phyloP scores from a whole-genome alignment of 2,888 invertebrate species.

The Sesia apiformis region DNA sequence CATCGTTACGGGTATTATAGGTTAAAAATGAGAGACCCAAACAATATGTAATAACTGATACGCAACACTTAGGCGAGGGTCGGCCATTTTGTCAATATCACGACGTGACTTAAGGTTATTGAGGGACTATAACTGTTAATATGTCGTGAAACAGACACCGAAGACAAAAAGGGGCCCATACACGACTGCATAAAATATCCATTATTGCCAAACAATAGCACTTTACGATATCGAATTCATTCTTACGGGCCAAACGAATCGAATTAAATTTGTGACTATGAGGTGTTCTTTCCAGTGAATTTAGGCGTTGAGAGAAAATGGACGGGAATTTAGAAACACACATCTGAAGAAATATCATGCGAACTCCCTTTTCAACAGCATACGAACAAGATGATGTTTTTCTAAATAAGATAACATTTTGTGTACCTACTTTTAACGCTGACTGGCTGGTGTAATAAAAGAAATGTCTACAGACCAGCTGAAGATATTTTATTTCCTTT shows the following conservation, averaged over 20 bases:
- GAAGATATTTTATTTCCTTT: neutral
- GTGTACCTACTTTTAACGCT: too few relatives aligned
- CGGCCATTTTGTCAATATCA: conserved; percentile 3
- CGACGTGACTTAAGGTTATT: conserved; percentile 15
- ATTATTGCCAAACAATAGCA: conserved; percentile 27
- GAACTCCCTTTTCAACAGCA: too few relatives aligned
- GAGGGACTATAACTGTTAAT: conserved; percentile 21
- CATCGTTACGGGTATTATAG: too few relatives aligned
- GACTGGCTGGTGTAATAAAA: too few relatives aligned
- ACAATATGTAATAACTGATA: neutral
- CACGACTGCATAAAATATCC: conserved; percentile 29
- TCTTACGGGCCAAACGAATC: conserved; percentile 11
- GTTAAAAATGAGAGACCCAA: neutral
- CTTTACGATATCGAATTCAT: conserved; percentile 28
- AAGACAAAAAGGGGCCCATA: conserved; percentile 20
- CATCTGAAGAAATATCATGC: too few relatives aligned
- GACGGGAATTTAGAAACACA: too few relatives aligned
- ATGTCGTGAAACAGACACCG: conserved; percentile 17
- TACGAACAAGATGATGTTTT: too few relatives aligned
- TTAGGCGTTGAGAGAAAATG: too few relatives aligned
- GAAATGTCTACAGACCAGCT: too few relatives aligned
- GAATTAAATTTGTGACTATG: neutral
- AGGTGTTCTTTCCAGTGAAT: neutral
- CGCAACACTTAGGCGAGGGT: neutral
- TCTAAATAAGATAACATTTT: too few relatives aligned